phyloP scores from a whole-genome alignment of 2,797 vertebrate species.

The Ctenopoma kingsleyae region DNA sequence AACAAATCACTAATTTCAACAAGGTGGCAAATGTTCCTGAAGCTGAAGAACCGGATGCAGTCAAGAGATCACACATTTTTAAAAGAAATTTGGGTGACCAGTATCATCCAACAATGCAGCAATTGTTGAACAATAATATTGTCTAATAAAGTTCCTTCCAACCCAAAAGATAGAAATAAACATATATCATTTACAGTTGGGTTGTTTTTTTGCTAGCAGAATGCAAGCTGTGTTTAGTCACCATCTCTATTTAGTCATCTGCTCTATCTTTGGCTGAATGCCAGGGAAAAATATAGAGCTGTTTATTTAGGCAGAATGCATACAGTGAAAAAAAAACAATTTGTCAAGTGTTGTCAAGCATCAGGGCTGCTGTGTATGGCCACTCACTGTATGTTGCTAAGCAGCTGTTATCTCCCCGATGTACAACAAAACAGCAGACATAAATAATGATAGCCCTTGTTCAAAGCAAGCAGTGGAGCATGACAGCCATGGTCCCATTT shows the following conservation, averaged over 20 bases:
- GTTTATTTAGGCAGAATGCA: conserved; percentile 37
- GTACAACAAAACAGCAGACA: conserved; percentile 33
- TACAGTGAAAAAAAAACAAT: conserved; percentile 39
- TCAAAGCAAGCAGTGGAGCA: conserved; percentile 16
- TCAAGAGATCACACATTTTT: conserved; percentile 4
- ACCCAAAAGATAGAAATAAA: background rate
- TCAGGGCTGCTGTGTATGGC: conserved; percentile 21
- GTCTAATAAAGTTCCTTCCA: background rate
- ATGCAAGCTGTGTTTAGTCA: background rate
- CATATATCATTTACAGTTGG: background rate
- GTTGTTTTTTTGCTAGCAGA: conserved; percentile 13
- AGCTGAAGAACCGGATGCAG: background rate
- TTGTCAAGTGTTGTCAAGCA: conserved; percentile 18
- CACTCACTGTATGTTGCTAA: conserved; percentile 52
- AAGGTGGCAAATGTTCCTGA: conserved; percentile 2
- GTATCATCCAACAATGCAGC: background rate
- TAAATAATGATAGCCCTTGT: conserved; percentile 41
- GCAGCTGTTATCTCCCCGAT: conserved; percentile 55
- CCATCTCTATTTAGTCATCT: conserved; percentile 5
- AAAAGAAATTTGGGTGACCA: background rate
- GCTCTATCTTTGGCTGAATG: background rate
- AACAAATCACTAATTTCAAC: too few species aligned
- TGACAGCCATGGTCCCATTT: conserved; percentile 1
- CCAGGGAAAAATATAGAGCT: conserved; percentile 10
- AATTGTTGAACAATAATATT: background rate